Base-by-base conservation (phyloP, 2,113 vertebrate genomes). In the Dendropsophus ebraccatus region DNA sequence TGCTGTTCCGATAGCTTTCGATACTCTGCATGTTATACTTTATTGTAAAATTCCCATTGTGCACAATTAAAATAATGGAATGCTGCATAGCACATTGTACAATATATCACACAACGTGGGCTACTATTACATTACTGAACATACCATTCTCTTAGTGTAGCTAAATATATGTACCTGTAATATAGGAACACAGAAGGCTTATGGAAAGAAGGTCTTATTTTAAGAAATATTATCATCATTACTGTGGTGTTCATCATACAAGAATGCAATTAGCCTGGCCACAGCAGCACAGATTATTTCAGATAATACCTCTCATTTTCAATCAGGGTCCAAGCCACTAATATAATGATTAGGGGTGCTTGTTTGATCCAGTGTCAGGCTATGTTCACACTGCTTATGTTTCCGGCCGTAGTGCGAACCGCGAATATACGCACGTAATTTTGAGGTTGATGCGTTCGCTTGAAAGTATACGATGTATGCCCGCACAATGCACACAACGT, bases 11-110 rank as follows among this genome's bases (percentile, higher is more conserved):
- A 16, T 72, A 72, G 52, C 45, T 49, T 56, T 76, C 70, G 65
- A 84, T 84, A 49, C 45, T 37, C 70, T 77, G 37, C 41, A 65
- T 76, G 75, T 84, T 49, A 37, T 56, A 45, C 41, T 25, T 76
- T 62, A n/a, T 45, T 50, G 45, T 50, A 84, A 84, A 60, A 56
- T 19, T 77, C 83, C 73, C 83, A 77, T 65, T 49, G 83, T 65
- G 73, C 74, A 77, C 56, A 76, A 84, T 84, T 75, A 76, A 58
- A 65, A 83, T 54, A 41, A 72, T 70, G 30, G 28, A 35, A 83
- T 49, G 21, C 17, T 30, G 65, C 11, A 30, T 52, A 54, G 45
- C 67, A 69, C 32, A 69, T 32, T 78, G 23, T 70, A 41, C 35
- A 70, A 70, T 41, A 41, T 41, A 70, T 70, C 41, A 41, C 8